phyloP scores from a whole-genome alignment of 2,888 invertebrate species.

The Pterobdella sp. region DNA sequence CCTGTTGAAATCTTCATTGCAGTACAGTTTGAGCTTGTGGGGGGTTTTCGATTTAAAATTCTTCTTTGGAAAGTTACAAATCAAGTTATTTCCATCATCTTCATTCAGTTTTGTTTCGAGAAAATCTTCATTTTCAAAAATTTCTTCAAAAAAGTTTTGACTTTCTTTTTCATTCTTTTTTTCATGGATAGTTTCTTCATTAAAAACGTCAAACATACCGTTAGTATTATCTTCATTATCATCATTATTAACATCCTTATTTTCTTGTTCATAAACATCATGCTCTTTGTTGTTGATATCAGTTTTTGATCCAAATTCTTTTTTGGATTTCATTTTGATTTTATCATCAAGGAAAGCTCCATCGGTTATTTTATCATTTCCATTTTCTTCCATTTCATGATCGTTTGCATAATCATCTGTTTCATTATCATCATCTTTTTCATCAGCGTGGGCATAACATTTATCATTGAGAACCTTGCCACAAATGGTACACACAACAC shows the following conservation, averaged over 20 bases:
- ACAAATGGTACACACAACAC: slow-evolving; percentile 5
- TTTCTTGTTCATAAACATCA: neutral
- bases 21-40: neutral
- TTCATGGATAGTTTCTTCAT: neutral
- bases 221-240: neutral
- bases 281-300: too few species aligned
- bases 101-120: neutral
- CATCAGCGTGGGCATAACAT: slow-evolving; percentile 6
- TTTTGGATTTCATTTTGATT: too few species aligned
- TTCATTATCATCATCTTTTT: neutral
- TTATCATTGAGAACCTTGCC: neutral
- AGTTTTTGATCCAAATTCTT: too few species aligned
- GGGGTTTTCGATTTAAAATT: neutral
- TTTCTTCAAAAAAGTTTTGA: neutral
- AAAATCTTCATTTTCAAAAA: neutral
- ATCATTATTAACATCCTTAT: neutral
- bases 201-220: neutral
- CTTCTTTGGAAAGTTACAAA: neutral
- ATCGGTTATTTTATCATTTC: neutral
- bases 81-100: neutral
- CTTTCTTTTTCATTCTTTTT: neutral
- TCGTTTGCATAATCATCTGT: neutral
- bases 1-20: neutral
- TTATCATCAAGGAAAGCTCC: too few species aligned
- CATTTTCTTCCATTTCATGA: neutral